Percentiles rank a stretch among this genome's conserved stretches.
These are phyloP conservation scores for Gymnarchus niloticus DNA, from an alignment of 2,113 vertebrate genomes.

Conservation along the genomic window DNA sequence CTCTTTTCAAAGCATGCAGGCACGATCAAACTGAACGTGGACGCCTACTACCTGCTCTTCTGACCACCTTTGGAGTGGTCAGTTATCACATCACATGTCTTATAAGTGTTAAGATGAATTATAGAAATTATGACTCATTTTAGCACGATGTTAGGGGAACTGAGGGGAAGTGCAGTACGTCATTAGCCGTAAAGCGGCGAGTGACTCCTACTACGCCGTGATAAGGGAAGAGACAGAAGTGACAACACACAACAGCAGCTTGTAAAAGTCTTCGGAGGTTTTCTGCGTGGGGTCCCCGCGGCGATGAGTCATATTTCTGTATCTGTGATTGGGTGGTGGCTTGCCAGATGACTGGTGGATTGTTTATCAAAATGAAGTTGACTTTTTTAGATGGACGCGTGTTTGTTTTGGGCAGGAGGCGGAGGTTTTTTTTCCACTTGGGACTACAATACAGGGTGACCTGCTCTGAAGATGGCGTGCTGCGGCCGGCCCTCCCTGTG, in stretches of 20 bases:
- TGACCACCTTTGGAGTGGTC: background rate
- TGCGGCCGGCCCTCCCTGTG: background rate
- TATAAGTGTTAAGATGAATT: background rate
- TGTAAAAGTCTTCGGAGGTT: background rate
- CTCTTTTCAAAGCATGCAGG: background rate
- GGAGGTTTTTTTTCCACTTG: background rate
- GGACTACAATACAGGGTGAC: conserved; percentile 22
- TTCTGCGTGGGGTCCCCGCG: background rate
- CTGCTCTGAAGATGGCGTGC: conserved; percentile 9
- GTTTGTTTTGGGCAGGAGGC: conserved; percentile 21
- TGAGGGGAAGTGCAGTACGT: too few relatives aligned
- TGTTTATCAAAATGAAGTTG: conserved; percentile 14
- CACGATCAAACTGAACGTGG: background rate
- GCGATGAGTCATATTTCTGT: too few relatives aligned
- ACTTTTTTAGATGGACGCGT: conserved; percentile 13
- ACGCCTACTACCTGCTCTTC: background rate
- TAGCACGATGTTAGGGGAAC: background rate
- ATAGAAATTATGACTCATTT: background rate
- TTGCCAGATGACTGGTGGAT: background rate
- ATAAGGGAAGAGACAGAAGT: background rate
- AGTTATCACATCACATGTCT: background rate
- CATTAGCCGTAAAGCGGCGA: background rate
- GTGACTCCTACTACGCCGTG: background rate
- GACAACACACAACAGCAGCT: background rate
- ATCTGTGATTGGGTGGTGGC: too few relatives aligned